phyloP scores from a whole-genome alignment of 2,888 invertebrate genomes.

The Aporophyla lueneburgensis region DNA sequence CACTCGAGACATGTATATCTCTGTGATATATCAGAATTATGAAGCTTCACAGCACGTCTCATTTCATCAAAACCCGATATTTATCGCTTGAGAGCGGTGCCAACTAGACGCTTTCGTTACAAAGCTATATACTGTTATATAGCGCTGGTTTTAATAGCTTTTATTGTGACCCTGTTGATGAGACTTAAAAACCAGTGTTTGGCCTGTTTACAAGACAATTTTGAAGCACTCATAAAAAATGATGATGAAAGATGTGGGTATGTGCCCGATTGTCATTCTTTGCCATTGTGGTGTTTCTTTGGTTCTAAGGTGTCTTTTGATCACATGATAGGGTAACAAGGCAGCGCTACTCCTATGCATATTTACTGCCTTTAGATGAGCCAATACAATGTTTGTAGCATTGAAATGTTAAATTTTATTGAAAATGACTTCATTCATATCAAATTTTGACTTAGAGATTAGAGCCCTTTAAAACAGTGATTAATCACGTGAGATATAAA shows the following conservation, averaged over 20 bases:
- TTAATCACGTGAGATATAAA: conserved; percentile 22
- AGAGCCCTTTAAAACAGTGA: conserved; percentile 16
- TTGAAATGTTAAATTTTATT: not conserved
- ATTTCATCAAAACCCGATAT: conserved; percentile 61
- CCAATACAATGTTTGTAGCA: not conserved
- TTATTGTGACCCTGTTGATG: conserved; percentile 12
- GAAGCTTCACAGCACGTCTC: conserved; percentile 48
- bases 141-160: conserved; percentile 19
- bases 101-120: conserved; percentile 43
- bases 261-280: not conserved
- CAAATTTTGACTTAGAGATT: not conserved
- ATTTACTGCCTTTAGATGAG: not conserved
- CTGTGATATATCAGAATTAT: conserved; percentile 54
- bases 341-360: not conserved
- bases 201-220: not conserved
- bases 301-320: not conserved
- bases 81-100: conserved; percentile 50
- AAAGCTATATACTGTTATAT: conserved; percentile 12
- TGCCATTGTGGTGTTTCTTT: not conserved
- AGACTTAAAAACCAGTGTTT: not conserved
- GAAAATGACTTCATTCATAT: not conserved
- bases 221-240: too few relatives aligned
- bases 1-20: conserved; percentile 46
- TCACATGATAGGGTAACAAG: not conserved
- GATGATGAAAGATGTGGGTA: too few relatives aligned